phyloP scores from a whole-genome alignment of 2,797 vertebrate genomes.

The Lacerta viridis region DNA sequence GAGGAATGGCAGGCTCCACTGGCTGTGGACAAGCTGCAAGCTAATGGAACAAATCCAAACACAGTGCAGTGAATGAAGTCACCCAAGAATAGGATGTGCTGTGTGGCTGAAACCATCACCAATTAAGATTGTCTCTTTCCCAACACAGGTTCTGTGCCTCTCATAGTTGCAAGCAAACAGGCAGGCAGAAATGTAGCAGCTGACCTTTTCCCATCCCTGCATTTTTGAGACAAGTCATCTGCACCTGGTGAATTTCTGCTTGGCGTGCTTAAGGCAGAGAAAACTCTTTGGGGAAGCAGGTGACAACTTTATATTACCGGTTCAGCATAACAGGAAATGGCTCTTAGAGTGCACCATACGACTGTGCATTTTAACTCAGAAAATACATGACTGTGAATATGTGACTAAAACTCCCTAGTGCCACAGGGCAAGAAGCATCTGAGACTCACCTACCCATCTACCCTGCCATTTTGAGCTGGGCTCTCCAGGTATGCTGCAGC shows the following conservation, averaged over 20 bases:
- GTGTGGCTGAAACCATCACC: neutral
- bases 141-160: neutral
- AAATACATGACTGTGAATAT: neutral
- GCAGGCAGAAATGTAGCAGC: neutral
- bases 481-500: too few relatives aligned
- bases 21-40: constrained; percentile 36
- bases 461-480: neutral
- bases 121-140: neutral
- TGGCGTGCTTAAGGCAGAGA: neutral
- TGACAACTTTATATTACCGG: neutral
- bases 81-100: constrained; percentile 7
- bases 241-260: neutral
- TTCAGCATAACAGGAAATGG: neutral
- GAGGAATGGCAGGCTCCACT: constrained; percentile 31
- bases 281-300: neutral
- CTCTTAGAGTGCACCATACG: neutral
- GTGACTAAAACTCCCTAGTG: neutral
- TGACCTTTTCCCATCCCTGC: neutral
- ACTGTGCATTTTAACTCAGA: neutral
- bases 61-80: neutral
- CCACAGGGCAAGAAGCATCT: neutral
- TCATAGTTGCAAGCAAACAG: neutral
- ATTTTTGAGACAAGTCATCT: neutral
- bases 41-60: neutral
- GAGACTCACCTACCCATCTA: neutral